Base-by-base conservation (phyloP, 1,140 invertebrate species). In the Tenebrio molitor region DNA sequence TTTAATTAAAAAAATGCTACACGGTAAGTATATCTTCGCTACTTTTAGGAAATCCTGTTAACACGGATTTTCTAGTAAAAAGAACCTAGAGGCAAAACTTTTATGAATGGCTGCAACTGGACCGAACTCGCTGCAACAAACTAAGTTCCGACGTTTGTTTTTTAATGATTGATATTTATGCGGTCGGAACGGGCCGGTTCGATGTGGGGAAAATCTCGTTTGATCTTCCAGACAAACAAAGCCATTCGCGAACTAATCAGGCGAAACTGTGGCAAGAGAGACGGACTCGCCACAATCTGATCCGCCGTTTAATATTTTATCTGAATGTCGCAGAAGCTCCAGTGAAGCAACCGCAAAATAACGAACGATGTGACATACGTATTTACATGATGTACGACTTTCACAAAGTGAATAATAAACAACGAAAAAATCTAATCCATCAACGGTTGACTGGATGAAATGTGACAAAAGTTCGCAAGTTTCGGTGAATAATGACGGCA, bases 371-470 rank as follows among this genome's bases (percentile, higher is more conserved):
- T 66, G 64, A 66, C 64, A 66, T 66, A 42, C 64, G 36, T 42
- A 66, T 66, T 66, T 66, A 66, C 64, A 66, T 66, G 64, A 66
- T 66, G 39, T 44, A 66, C 64, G 64, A 66, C 64, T 66, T 42
- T 41, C 64, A 66, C 64, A 66, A 66, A 66, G 64, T 66, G 64
- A 66, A 66, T 66, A 66, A 66, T 66, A 66, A 66, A 66, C 64
- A 66, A 66, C 36, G 64, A 66, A 66, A 66, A 66, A 66, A 66
- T 66, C 64, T 66, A 66, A 66, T 66, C 64, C 64, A 66, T 66
- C 64, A 66, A 44, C 64, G 17, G 64, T 25, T 65, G 34, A 66
- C 64, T 65, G 63, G 64, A 42, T 66, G 34, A 66, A 66, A 66
- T 66, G 64, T 66, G 64, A 66, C 64, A 66, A 66, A 66, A 66